These are phyloP conservation scores for Tetragonisca angustula DNA, from an alignment of 2,888 invertebrate genomes.

Conservation along the genomic window DNA sequence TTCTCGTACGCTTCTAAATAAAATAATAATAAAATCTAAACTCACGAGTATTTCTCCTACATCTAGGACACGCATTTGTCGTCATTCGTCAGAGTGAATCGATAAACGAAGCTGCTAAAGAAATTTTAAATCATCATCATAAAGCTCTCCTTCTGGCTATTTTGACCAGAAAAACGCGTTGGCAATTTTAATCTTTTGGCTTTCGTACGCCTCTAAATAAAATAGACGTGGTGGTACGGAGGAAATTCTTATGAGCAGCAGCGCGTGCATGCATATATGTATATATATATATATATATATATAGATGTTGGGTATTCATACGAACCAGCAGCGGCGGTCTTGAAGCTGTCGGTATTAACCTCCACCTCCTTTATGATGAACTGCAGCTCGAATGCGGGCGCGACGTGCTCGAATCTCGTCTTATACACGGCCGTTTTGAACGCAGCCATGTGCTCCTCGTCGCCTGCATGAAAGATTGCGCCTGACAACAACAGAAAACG, in stretches of 20 bases:
- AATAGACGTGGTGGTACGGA: neutral
- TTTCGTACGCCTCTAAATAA: neutral
- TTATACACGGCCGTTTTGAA: conserved; percentile 73
- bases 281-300: neutral
- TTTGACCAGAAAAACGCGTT: neutral
- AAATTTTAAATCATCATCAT: no score
- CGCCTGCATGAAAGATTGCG: conserved; percentile 78
- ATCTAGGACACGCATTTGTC: no score
- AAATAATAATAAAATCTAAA: no score
- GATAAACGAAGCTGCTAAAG: no score
- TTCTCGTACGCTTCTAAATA: no score
- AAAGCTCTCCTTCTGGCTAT: no score
- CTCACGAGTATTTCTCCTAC: no score
- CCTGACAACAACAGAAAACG: conserved; percentile 68
- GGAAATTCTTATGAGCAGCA: neutral
- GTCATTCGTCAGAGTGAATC: no score
- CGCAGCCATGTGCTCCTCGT: conserved; percentile 70
- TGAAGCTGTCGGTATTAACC: conserved; percentile 77
- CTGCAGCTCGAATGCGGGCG: conserved; percentile 74
- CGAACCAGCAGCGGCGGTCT: conserved; percentile 66
- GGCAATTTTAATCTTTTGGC: neutral
- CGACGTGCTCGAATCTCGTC: conserved; percentile 67
- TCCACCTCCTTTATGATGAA: conserved; percentile 69
- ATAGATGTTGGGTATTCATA: conserved; percentile 35
- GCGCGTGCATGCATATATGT: neutral